These are phyloP conservation scores for Hydrotaea cyrtoneurina DNA, from an alignment of 2,888 invertebrate species.

Conservation along the genomic window DNA sequence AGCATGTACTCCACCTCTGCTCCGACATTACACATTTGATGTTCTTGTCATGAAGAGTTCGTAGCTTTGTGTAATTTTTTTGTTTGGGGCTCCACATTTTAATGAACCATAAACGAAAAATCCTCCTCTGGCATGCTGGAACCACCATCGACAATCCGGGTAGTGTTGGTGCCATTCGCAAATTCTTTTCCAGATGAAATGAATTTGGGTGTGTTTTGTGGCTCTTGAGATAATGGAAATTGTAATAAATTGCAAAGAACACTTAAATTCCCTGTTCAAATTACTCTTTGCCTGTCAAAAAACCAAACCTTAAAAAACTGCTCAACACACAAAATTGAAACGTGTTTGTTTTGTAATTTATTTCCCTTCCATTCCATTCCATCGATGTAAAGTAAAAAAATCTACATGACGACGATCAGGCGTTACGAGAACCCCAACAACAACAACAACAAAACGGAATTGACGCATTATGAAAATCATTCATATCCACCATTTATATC, in stretches of 20 bases:
- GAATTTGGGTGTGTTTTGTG: conserved; percentile 8
- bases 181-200: not conserved
- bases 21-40: no score
- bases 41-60: no score
- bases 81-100: conserved; percentile 54
- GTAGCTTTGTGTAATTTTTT: conserved; percentile 13
- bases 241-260: not conserved
- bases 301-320: conserved; percentile 32
- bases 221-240: not conserved
- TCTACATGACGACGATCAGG: conserved; percentile 24
- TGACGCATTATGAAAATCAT: conserved; percentile 32
- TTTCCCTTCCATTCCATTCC: not conserved
- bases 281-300: not conserved
- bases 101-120: conserved; percentile 52
- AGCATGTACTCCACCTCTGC: not conserved
- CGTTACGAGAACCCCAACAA: conserved; percentile 24
- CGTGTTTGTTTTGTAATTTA: conserved; percentile 21
- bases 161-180: no score
- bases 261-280: not conserved
- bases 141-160: no score
- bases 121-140: conserved; percentile 70
- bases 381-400: not conserved
- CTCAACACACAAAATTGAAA: not conserved
- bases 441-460: conserved; percentile 25
- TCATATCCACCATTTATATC: not conserved